Evolutionary conservation across 2,888 invertebrate species (phyloP).

Genomic region (Selenia dentaria): DNA sequence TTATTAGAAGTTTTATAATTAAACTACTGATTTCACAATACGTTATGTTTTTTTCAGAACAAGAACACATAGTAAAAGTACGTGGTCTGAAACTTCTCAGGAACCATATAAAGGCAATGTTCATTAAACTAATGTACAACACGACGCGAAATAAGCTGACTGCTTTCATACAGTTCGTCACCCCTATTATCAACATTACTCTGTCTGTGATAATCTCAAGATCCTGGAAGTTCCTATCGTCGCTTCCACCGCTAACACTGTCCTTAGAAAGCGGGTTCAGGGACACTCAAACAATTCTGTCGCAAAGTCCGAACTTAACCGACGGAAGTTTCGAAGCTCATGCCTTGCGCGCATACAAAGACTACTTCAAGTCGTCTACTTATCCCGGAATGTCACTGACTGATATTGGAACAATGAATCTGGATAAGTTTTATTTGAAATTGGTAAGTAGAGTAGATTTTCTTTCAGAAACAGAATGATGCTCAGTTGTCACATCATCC

Average conservation of each 20-base stretch:
- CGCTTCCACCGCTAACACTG: conserved; percentile 86
- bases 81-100: conserved; percentile 62
- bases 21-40: no score
- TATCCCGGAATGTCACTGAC: conserved; percentile 57
- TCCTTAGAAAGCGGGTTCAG: conserved; percentile 73
- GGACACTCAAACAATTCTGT: conserved; percentile 63
- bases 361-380: conserved; percentile 57
- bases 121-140: conserved; percentile 68
- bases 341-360: conserved; percentile 60
- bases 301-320: conserved; percentile 49
- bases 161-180: conserved; percentile 70
- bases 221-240: conserved; percentile 75
- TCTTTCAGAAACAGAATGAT: not conserved
- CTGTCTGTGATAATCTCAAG: conserved; percentile 71
- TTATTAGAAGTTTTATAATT: no score
- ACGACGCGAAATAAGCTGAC: conserved; percentile 68
- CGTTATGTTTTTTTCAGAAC: no score
- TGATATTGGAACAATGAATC: conserved; percentile 60
- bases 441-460: conserved; percentile 54
- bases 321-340: conserved; percentile 53
- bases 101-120: conserved; percentile 78
- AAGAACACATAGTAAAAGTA: conserved; percentile 57
- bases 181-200: conserved; percentile 72
- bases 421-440: conserved; percentile 71
- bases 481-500: no score